Conservation (phyloP, 2,888 invertebrate genomes). For the Hoplodrina ambigua region DNA sequence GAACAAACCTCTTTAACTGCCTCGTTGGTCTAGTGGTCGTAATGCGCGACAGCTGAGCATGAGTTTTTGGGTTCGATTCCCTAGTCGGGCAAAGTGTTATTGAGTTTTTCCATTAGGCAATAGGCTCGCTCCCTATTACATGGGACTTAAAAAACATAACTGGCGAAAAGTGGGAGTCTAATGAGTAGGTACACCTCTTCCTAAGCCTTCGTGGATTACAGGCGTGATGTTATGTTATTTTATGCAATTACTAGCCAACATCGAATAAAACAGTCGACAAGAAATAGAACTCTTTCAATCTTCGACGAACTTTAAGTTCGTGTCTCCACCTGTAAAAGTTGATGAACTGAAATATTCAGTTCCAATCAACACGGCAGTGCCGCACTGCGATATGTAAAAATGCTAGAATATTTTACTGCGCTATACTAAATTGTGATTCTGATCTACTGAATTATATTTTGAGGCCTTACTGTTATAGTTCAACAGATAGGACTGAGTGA, state of each 20-base stretch:
- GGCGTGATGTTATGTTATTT: too few relatives aligned
- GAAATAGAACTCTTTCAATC: background rate
- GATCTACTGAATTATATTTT: background rate
- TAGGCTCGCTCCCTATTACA: too few relatives aligned
- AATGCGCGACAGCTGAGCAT: too few relatives aligned
- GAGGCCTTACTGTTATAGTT: background rate
- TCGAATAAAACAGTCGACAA: background rate
- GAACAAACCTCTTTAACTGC: too few relatives aligned
- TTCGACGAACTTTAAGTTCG: slow-evolving; percentile 3
- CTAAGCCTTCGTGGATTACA: too few relatives aligned
- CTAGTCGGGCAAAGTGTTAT: too few relatives aligned
- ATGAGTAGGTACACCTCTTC: too few relatives aligned
- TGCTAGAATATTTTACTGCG: slow-evolving; percentile 31
- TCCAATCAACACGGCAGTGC: slow-evolving; percentile 27
- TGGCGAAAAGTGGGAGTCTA: too few relatives aligned
- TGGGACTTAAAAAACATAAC: too few relatives aligned
- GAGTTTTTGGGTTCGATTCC: too few relatives aligned
- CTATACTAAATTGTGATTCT: slow-evolving; percentile 1
- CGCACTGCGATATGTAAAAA: slow-evolving; percentile 20
- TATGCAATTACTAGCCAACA: background rate
- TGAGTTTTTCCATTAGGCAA: too few relatives aligned
- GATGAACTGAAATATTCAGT: slow-evolving; percentile 38
- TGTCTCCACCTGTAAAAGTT: slow-evolving; percentile 4
- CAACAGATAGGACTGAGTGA: background rate
- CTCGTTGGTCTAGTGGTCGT: too few relatives aligned